phyloP scores from a whole-genome alignment of 2,113 vertebrate genomes.

The Corythaixoides concolor region DNA sequence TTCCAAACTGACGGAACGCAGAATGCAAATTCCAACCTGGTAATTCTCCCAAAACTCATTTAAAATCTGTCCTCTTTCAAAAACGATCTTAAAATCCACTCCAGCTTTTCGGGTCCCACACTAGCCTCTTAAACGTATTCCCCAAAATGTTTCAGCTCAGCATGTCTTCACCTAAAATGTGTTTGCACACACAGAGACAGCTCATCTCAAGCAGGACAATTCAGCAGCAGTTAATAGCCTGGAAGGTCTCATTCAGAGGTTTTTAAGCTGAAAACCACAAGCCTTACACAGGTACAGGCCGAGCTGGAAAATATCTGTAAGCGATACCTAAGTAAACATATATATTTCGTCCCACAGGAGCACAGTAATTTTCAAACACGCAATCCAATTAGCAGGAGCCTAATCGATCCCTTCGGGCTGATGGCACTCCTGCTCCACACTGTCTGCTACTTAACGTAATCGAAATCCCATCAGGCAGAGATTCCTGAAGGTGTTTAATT shows the following conservation, averaged over 20 bases:
- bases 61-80: background rate
- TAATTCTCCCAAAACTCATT: background rate
- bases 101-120: background rate
- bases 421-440: background rate
- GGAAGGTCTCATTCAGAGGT: rapidly evolving
- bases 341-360: background rate
- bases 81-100: rapidly evolving
- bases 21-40: background rate
- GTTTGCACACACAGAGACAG: rapidly evolving
- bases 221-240: background rate
- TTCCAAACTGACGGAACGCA: background rate
- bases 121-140: rapidly evolving
- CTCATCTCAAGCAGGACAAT: background rate
- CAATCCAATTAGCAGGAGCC: background rate
- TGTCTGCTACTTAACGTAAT: background rate
- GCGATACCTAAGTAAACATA: background rate
- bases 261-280: background rate
- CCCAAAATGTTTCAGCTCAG: rapidly evolving
- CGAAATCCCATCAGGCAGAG: background rate
- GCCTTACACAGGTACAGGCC: rapidly evolving
- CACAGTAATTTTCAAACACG: background rate
- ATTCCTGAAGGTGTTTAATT: background rate
- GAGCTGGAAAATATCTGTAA: background rate
- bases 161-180: no score
- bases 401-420: background rate